A percentile compares a stretch with the other conserved stretches of the same genome.
Evolutionary conservation across 2,888 invertebrate genomes (phyloP).

Genomic region (Polydrusus pterygomalis): DNA sequence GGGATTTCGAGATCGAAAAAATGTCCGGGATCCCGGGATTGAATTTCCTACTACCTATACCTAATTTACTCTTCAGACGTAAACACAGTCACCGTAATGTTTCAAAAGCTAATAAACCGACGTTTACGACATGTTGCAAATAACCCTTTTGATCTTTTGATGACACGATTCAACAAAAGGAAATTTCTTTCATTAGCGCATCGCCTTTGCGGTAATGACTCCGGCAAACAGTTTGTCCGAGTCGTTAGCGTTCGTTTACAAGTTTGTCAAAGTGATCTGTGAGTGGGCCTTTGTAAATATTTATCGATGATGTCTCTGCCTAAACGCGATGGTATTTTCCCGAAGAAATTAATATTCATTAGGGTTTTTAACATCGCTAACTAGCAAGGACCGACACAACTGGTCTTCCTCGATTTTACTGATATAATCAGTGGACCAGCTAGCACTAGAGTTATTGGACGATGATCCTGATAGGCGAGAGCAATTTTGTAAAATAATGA

Average conservation of each 20-base stretch:
- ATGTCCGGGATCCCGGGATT: too few relatives aligned
- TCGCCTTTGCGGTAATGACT: constrained; percentile 35
- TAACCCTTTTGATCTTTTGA: constrained; percentile 19
- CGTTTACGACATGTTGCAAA: constrained; percentile 8
- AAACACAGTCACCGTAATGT: background rate
- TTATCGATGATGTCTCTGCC: constrained; percentile 25
- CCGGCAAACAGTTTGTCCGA: constrained; percentile 31
- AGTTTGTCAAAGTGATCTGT: constrained; percentile 39
- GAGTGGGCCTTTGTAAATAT: constrained; percentile 29
- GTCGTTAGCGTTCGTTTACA: constrained; percentile 36
- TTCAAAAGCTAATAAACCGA: constrained; percentile 12
- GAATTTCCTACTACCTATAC: too few relatives aligned
- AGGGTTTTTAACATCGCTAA: too few relatives aligned
- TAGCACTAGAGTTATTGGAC: too few relatives aligned
- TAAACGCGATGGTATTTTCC: constrained; percentile 17
- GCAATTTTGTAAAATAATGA: too few relatives aligned
- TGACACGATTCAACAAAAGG: constrained; percentile 34
- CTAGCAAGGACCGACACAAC: too few relatives aligned
- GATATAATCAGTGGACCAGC: too few relatives aligned
- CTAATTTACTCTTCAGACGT: background rate
- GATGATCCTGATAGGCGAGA: too few relatives aligned
- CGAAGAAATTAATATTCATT: background rate
- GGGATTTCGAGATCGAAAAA: too few relatives aligned
- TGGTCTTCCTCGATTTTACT: too few relatives aligned
- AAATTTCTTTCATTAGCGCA: constrained; percentile 42